Percentiles rank a stretch among this genome's conserved stretches.
Conservation (phyloP, 2,888 invertebrate species). For the Rhingia rostrata region DNA sequence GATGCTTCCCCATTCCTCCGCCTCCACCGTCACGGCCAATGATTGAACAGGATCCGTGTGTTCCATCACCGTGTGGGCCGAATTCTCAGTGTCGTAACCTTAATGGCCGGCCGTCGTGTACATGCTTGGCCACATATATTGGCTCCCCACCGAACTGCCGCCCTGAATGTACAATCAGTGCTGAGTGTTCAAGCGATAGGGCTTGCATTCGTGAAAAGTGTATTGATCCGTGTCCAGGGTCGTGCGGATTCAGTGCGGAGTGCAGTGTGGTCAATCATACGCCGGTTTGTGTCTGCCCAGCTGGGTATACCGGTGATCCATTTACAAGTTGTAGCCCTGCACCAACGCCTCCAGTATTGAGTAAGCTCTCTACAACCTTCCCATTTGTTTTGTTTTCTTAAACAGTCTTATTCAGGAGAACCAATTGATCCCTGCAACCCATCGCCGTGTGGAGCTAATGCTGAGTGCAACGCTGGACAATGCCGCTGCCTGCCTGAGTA, state of each 20-base stretch:
- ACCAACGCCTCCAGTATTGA: constrained; percentile 76
- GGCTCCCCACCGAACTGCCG: constrained; percentile 89
- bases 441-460: constrained; percentile 89
- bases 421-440: constrained; percentile 86
- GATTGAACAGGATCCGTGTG: constrained; percentile 85
- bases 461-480: constrained; percentile 85
- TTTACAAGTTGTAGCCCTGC: constrained; percentile 83
- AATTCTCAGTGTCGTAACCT: constrained; percentile 85
- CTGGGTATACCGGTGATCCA: constrained; percentile 85
- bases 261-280: constrained; percentile 87
- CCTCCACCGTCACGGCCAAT: constrained; percentile 77
- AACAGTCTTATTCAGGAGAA: constrained; percentile 78
- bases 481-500: constrained; percentile 90
- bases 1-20: constrained; percentile 84
- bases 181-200: constrained; percentile 87
- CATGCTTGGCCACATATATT: constrained; percentile 86
- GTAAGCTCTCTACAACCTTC: constrained; percentile 76
- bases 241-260: constrained; percentile 86
- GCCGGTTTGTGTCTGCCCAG: constrained; percentile 87
- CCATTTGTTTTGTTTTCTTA: constrained; percentile 29
- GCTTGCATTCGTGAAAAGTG: constrained; percentile 89
- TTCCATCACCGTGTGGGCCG: constrained; percentile 87
- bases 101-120: constrained; percentile 86
- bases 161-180: constrained; percentile 88
- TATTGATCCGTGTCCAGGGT: constrained; percentile 88